Percentiles rank a stretch among this genome's conserved stretches.
phyloP scores from a whole-genome alignment of 2,888 invertebrate genomes.

The Sturmia bella region DNA sequence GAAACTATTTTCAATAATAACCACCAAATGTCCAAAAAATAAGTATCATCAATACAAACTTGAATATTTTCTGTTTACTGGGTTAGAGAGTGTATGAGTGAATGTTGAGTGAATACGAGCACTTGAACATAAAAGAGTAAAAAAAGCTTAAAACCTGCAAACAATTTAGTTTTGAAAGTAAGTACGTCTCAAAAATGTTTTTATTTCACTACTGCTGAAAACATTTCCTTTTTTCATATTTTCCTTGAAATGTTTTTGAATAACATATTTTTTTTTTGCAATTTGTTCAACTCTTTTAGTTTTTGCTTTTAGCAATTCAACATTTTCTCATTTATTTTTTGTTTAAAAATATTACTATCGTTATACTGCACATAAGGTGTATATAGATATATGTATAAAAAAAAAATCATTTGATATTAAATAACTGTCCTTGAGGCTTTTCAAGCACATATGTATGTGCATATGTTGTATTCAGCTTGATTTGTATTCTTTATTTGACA shows the following conservation, averaged over 20 bases:
- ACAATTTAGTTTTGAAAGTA: constrained; percentile 29
- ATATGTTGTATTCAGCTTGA: constrained; percentile 21
- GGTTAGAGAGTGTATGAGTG: constrained; percentile 2
- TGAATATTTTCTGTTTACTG: too few species aligned
- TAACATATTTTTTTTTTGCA: constrained; percentile 11
- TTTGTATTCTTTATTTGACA: constrained; percentile 12
- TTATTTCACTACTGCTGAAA: constrained; percentile 4
- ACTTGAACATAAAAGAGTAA: constrained; percentile 34
- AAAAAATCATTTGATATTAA: constrained; percentile 45
- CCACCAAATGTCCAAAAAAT: too few species aligned
- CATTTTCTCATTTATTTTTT: background rate
- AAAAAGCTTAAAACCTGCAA: constrained; percentile 5
- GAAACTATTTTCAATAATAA: too few species aligned
- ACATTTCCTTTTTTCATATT: background rate
- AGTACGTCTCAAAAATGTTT: constrained; percentile 39
- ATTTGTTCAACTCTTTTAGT: background rate
- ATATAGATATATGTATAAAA: background rate
- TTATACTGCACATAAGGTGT: constrained; percentile 4
- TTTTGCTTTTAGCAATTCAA: too few species aligned
- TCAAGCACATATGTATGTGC: background rate
- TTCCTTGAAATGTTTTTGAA: constrained; percentile 21
- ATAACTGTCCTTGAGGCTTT: constrained; percentile 49
- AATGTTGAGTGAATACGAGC: constrained; percentile 37
- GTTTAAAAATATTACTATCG: background rate
- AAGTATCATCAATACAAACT: too few species aligned